These are phyloP conservation scores for Aphelenchoides fujianensis DNA, from an alignment of 1,140 invertebrate species.

Conservation along the genomic window DNA sequence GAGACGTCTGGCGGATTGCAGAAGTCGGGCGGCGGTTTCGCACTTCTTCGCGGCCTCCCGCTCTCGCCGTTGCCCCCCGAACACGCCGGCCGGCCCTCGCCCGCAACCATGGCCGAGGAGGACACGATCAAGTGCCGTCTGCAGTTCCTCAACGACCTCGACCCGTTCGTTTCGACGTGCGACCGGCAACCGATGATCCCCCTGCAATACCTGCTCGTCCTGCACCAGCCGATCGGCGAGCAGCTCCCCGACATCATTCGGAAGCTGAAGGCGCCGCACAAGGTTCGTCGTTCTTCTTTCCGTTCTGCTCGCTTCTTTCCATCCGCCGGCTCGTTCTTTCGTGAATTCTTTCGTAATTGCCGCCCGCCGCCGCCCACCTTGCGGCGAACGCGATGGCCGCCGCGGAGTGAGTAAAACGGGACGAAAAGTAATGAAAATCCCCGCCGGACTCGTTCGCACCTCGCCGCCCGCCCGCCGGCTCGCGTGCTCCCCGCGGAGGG, in stretches of 20 bases:
- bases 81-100: no score
- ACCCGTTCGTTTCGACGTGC: constrained; percentile 80
- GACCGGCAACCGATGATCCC: constrained; percentile 88
- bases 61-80: not conserved
- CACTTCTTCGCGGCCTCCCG: not conserved
- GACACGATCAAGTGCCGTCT: constrained; percentile 78
- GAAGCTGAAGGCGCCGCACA: constrained; percentile 83
- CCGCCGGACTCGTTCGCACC: not conserved
- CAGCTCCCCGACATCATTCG: constrained; percentile 88
- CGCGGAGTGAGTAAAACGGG: not conserved
- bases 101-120: no score
- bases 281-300: constrained; percentile 86
- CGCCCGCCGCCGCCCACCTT: not conserved
- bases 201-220: constrained; percentile 85
- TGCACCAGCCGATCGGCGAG: constrained; percentile 84
- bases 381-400: not conserved
- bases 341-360: constrained; percentile 20
- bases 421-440: not conserved
- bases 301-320: no score
- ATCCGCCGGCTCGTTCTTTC: no score
- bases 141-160: constrained; percentile 92
- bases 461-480: not conserved
- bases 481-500: not conserved
- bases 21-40: not conserved
- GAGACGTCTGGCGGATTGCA: not conserved